Conservation (phyloP, 2,888 invertebrate species). For the Drosophila diplacantha region DNA sequence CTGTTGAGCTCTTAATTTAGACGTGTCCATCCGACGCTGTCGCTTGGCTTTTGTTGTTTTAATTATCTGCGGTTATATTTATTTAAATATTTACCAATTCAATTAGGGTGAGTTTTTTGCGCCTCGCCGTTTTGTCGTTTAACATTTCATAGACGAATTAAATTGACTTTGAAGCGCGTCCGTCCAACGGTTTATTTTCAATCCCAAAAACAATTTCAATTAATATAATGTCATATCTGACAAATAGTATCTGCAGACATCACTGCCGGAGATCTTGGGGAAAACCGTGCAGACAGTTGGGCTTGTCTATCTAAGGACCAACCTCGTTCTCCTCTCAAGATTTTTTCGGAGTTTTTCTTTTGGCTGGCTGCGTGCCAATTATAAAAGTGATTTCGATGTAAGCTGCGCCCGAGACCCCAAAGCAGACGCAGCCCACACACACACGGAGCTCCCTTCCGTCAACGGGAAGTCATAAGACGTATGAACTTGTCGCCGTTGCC, state of each 20-base stretch:
- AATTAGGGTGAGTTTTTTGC: conserved; percentile 55
- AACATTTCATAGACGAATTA: conserved; percentile 46
- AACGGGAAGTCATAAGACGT: conserved; percentile 74
- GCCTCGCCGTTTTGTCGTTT: conserved; percentile 37
- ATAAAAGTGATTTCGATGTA: conserved; percentile 72
- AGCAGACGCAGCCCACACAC: conserved; percentile 38
- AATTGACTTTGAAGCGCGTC: conserved; percentile 51
- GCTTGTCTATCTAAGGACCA: conserved; percentile 20
- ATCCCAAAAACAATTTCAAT: conserved; percentile 60
- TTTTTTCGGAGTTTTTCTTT: conserved; percentile 55
- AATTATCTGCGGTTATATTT: conserved; percentile 73
- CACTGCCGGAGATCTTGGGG: conserved; percentile 50
- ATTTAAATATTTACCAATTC: conserved; percentile 74
- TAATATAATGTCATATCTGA: conserved; percentile 69
- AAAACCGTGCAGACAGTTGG: conserved; percentile 51
- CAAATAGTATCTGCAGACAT: conserved; percentile 69
- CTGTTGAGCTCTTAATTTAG: conserved; percentile 63
- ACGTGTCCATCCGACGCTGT: conserved; percentile 60
- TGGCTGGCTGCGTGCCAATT: conserved; percentile 72
- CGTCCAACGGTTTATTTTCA: conserved; percentile 16
- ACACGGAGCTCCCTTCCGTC: conserved; percentile 73
- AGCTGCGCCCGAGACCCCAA: conserved; percentile 63
- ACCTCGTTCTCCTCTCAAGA: conserved; percentile 8
- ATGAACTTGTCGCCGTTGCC: conserved; percentile 67
- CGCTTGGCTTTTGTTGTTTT: conserved; percentile 68